Percentiles rank a stretch among this genome's conserved stretches.
Conservation (phyloP, 1,140 invertebrate genomes). For the Zeugodacus cucurbitae region DNA sequence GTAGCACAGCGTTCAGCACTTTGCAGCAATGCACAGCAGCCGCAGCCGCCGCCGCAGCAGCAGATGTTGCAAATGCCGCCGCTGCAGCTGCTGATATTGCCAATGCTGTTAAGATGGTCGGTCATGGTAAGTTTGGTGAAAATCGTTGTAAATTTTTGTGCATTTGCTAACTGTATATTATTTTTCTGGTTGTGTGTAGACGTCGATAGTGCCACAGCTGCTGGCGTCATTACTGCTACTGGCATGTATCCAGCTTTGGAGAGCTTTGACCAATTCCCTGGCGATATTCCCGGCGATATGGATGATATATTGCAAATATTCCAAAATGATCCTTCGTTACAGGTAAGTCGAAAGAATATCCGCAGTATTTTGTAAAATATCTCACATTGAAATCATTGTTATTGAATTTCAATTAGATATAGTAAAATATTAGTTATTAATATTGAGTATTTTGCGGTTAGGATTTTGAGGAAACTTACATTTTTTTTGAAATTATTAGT, state of each 20-base stretch:
- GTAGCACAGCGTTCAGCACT: constrained; percentile 51
- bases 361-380: no score
- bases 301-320: constrained; percentile 63
- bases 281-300: constrained; percentile 59
- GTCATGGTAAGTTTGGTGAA: background rate
- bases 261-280: background rate
- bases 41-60: constrained; percentile 43
- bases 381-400: no score
- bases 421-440: no score
- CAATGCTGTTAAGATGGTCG: background rate
- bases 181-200: constrained; percentile 44
- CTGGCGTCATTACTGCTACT: constrained; percentile 25
- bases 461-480: no score
- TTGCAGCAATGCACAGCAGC: constrained; percentile 53
- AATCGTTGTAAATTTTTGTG: background rate
- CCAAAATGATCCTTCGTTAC: constrained; percentile 50
- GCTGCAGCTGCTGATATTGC: background rate
- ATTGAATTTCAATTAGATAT: no score
- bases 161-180: background rate
- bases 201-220: constrained; percentile 43
- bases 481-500: no score
- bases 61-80: constrained; percentile 41
- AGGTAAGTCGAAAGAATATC: constrained; percentile 42
- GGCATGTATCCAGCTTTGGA: constrained; percentile 12
- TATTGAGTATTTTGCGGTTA: no score